A percentile compares a stretch with the other conserved stretches of the same genome.
Conservation (phyloP, 2,888 invertebrate genomes). For the Belgica antarctica region DNA sequence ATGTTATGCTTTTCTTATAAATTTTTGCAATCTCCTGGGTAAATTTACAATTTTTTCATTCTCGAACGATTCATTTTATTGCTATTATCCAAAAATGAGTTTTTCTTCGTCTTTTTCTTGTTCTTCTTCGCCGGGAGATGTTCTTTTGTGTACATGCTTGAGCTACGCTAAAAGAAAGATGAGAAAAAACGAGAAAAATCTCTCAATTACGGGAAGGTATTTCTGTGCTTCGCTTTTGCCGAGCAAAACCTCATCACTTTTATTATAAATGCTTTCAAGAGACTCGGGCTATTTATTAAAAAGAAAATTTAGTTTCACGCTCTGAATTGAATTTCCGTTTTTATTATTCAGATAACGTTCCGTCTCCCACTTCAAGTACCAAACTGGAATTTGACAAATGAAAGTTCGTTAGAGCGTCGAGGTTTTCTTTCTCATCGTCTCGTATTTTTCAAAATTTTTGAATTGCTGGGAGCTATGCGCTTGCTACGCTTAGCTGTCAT, state of each 20-base stretch:
- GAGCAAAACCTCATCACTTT: conserved; percentile 14
- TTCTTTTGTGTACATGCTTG: too few species aligned
- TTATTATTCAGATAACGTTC: conserved; percentile 23
- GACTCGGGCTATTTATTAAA: conserved; percentile 6
- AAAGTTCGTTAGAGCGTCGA: conserved; percentile 21
- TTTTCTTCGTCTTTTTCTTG: too few species aligned
- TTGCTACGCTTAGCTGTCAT: conserved; percentile 17
- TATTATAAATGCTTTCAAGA: not conserved
- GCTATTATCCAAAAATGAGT: not conserved
- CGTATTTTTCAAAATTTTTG: not conserved
- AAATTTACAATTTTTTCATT: not conserved
- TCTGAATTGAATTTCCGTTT: conserved; percentile 19
- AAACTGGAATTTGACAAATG: conserved; percentile 17
- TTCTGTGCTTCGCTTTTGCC: too few species aligned
- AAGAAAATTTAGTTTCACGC: not conserved
- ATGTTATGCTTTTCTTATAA: not conserved
- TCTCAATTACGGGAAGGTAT: too few species aligned
- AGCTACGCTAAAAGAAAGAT: not conserved
- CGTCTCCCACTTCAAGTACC: not conserved
- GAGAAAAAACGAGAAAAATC: too few species aligned
- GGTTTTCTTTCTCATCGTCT: not conserved
- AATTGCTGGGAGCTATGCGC: not conserved
- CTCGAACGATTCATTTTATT: not conserved
- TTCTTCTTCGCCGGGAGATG: too few species aligned
- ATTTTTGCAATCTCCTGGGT: not conserved